Conservation (phyloP, 2,113 vertebrate genomes). For the Poeciliopsis turrubarensis region DNA sequence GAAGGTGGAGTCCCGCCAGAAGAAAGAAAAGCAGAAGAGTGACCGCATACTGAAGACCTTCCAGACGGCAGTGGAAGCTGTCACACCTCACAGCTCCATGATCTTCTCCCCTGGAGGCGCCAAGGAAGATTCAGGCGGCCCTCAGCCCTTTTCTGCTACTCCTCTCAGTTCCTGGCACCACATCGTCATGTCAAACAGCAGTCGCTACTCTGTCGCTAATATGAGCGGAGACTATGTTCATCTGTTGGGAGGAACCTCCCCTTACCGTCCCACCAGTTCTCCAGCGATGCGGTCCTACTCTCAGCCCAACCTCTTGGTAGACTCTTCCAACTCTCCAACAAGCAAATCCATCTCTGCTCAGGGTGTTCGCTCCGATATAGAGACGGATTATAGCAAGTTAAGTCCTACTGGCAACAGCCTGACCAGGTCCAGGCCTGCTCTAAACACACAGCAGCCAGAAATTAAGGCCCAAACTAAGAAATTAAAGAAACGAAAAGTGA, state of each 20-base stretch:
- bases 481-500: conserved; percentile 74
- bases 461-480: conserved; percentile 62
- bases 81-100: conserved; percentile 79
- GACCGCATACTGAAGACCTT: conserved; percentile 85
- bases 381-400: conserved; percentile 59
- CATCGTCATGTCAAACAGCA: conserved; percentile 78
- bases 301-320: conserved; percentile 73
- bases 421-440: conserved; percentile 76
- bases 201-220: conserved; percentile 74
- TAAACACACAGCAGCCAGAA: conserved; percentile 49
- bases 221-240: conserved; percentile 72
- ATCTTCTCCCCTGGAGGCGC: conserved; percentile 77
- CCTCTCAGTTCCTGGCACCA: conserved; percentile 85
- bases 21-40: conserved; percentile 84
- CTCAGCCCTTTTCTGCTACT: conserved; percentile 78
- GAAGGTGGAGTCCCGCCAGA: conserved; percentile 82
- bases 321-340: conserved; percentile 29
- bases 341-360: conserved; percentile 68
- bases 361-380: conserved; percentile 60
- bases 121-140: conserved; percentile 76
- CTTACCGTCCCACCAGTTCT: conserved; percentile 61
- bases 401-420: conserved; percentile 67
- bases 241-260: conserved; percentile 51
- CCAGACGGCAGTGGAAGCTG: conserved; percentile 81
- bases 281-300: conserved; percentile 74